These are phyloP conservation scores for Archocentrus centrarchus DNA, from an alignment of 2,113 vertebrate species.

Conservation along the genomic window DNA sequence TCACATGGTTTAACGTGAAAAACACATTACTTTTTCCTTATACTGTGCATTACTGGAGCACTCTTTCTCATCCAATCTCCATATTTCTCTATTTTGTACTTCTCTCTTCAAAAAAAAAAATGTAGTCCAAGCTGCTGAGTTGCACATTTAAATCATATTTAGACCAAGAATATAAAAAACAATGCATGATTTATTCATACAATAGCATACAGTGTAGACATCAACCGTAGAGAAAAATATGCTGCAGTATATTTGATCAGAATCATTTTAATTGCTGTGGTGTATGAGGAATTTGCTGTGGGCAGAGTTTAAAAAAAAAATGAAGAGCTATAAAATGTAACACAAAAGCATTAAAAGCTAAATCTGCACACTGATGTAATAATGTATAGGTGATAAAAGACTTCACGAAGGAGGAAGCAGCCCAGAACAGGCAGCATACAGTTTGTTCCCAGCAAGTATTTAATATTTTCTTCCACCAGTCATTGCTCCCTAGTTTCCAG, in stretches of 20 bases:
- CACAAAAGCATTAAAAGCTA: background rate
- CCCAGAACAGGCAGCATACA: background rate
- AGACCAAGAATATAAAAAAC: too few species aligned
- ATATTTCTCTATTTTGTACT: background rate
- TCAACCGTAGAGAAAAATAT: background rate
- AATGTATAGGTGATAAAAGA: conserved; percentile 7
- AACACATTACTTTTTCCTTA: background rate
- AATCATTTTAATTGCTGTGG: background rate
- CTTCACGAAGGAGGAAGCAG: background rate
- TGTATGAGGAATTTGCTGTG: fast-evolving
- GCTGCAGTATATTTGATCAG: background rate
- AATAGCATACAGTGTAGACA: too few species aligned
- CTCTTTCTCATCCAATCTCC: background rate
- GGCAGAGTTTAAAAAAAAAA: background rate
- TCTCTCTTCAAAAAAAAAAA: background rate
- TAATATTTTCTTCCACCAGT: background rate
- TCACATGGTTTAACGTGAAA: background rate
- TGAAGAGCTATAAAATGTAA: background rate
- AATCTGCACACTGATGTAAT: background rate
- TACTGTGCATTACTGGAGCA: background rate
- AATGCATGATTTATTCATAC: background rate
- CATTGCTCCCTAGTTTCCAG: conserved; percentile 1
- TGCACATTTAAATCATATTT: background rate
- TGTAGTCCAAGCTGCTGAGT: background rate
- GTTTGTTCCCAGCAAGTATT: background rate